These are phyloP conservation scores for Petromus typicus DNA, from an alignment of 2,113 vertebrate species.

Conservation along the genomic window DNA sequence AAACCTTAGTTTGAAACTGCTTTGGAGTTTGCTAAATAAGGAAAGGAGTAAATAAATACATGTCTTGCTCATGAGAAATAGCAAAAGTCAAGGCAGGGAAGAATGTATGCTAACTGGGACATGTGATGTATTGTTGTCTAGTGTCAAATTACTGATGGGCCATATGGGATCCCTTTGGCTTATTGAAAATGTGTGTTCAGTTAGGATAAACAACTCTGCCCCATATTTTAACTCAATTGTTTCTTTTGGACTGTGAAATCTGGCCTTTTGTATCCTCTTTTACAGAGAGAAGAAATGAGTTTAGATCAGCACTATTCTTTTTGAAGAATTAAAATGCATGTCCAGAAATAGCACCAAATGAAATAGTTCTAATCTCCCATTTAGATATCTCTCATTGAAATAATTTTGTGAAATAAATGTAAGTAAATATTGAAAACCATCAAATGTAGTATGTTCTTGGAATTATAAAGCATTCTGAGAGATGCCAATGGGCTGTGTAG, in stretches of 20 bases:
- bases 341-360: slow-evolving; percentile 20
- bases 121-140: slow-evolving; percentile 46
- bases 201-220: background rate
- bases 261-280: background rate
- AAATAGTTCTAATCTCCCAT: background rate
- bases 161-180: background rate
- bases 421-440: slow-evolving; percentile 45
- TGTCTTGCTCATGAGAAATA: background rate
- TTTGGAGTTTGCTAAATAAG: background rate
- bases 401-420: slow-evolving; percentile 27
- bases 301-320: slow-evolving; percentile 35
- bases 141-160: background rate
- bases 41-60: background rate
- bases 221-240: slow-evolving; percentile 26
- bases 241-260: slow-evolving; percentile 50
- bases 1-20: background rate
- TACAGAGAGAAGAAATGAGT: background rate
- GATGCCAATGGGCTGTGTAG: too few species aligned
- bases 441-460: background rate
- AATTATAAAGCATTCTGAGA: background rate
- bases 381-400: slow-evolving; percentile 32
- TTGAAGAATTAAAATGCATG: background rate
- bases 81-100: background rate
- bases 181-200: slow-evolving; percentile 56
- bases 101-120: background rate